Base-by-base conservation (phyloP, 2,888 invertebrate genomes). In the Nemoura dubitans region DNA sequence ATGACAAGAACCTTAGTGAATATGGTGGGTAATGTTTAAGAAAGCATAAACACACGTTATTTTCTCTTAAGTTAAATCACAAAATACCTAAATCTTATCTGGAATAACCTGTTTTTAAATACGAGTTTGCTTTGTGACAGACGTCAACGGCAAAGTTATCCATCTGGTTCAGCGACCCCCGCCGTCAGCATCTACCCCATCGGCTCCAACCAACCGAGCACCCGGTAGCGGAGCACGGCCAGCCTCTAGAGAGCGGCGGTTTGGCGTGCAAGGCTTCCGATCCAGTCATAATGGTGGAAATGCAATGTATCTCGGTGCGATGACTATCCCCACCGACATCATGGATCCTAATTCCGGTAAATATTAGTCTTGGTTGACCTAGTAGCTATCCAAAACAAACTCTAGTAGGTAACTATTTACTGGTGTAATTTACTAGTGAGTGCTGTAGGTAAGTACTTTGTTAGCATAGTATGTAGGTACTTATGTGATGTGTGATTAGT, bases 131-230 rank as follows among this genome's bases (percentile, higher is more conserved):
- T 36, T 59, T 59, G 59, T 89, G 90, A 27, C 90, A 97, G 98
- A 96, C 93, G 96, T 98, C 29, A 93, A 97, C 91, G 98, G 97
- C 0, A 98, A 98, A 92, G 98, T 98, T 43, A 95, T 98, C 86
- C 98, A 98, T 91, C 94, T 98, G 90, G 98, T 98, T 26, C 96
- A 97, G 91, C 94, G 97, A 30, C 94, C 97, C 3, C 98, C 98
- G 0, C 98, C 98, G 0, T 92, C 93, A 84, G 89, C 91, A 6
- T 81, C 88, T 0, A 90, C 89, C 3, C 88, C 86, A 14, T 86
- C 88, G 85, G 30, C 87, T 30, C 87, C 87, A 80, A 87, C 85
- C 86, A 88, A 83, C 88, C 93, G 90, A 87, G 87, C 14, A 83
- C 86, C 29, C 87, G 88, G 26, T 86, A 87, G 86, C 43, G 86